Percentiles rank a stretch among this genome's conserved stretches.
Evolutionary conservation across 2,113 vertebrate genomes (phyloP).

Genomic region (Microcebus murinus): DNA sequence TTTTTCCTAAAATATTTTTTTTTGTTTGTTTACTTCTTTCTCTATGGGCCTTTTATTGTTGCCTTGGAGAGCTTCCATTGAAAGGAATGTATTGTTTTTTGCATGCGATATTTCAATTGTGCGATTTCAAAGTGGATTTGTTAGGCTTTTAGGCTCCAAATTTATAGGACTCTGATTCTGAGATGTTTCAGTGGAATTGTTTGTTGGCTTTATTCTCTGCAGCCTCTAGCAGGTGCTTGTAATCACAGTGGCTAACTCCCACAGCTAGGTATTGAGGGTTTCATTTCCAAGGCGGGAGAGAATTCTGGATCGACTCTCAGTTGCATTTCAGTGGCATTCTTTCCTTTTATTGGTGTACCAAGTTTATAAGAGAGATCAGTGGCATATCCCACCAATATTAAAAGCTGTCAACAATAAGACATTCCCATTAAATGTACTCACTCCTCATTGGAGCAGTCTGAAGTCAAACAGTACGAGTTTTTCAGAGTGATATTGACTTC

Average conservation of each 20-base stretch:
- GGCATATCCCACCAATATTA: neutral
- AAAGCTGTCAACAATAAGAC: neutral
- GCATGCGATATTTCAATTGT: slow-evolving; percentile 17
- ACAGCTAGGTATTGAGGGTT: neutral
- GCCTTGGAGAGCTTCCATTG: slow-evolving; percentile 9
- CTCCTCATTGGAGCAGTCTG: neutral
- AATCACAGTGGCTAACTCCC: neutral
- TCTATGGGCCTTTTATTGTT: neutral
- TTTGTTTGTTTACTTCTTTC: neutral
- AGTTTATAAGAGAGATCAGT: neutral
- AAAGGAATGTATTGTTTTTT: slow-evolving; percentile 12
- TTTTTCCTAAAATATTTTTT: neutral
- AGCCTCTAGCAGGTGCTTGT: neutral
- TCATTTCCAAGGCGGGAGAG: neutral
- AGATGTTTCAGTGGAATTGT: neutral
- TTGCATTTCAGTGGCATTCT: neutral
- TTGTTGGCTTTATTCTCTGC: neutral
- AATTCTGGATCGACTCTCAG: neutral
- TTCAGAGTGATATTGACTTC: neutral
- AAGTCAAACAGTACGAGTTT: neutral
- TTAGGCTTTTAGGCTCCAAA: neutral
- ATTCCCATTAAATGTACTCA: neutral
- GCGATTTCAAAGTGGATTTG: slow-evolving; percentile 47
- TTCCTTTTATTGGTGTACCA: neutral
- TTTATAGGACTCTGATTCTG: neutral